Evolutionary conservation across 2,888 invertebrate species (phyloP).

Genomic region (Cybosia mesomella): DNA sequence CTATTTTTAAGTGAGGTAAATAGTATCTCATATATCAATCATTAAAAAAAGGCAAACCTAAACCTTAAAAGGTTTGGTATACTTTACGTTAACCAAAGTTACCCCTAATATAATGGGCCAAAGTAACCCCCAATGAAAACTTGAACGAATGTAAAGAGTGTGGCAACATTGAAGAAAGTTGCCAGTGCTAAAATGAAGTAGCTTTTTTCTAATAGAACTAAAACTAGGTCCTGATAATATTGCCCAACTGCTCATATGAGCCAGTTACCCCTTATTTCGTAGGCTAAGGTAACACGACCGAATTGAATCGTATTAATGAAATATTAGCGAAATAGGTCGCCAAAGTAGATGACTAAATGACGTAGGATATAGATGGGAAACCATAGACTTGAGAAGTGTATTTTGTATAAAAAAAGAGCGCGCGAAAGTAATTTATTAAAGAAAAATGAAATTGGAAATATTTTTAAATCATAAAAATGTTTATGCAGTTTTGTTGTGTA

Average conservation of each 20-base stretch:
- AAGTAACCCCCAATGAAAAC: neutral
- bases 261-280: neutral
- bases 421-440: neutral
- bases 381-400: slow-evolving; percentile 2
- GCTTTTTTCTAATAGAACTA: neutral
- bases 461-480: slow-evolving; percentile 25
- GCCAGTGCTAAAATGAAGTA: neutral
- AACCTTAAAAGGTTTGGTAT: neutral
- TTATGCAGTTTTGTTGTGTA: slow-evolving; percentile 34
- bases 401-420: slow-evolving; percentile 3
- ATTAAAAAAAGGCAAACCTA: neutral
- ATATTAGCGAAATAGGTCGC: neutral
- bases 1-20: neutral
- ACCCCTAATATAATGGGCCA: neutral
- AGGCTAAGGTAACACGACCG: slow-evolving; percentile 5
- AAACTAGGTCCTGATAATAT: neutral
- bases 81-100: neutral
- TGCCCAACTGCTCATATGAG: neutral
- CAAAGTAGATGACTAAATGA: slow-evolving; percentile 8
- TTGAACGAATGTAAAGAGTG: neutral
- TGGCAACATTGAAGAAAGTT: neutral
- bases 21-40: neutral
- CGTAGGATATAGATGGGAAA: slow-evolving; percentile 1
- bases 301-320: neutral
- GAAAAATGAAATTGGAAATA: slow-evolving; percentile 5